Conservation (phyloP, 2,888 invertebrate species). For the Norana najaformis region DNA sequence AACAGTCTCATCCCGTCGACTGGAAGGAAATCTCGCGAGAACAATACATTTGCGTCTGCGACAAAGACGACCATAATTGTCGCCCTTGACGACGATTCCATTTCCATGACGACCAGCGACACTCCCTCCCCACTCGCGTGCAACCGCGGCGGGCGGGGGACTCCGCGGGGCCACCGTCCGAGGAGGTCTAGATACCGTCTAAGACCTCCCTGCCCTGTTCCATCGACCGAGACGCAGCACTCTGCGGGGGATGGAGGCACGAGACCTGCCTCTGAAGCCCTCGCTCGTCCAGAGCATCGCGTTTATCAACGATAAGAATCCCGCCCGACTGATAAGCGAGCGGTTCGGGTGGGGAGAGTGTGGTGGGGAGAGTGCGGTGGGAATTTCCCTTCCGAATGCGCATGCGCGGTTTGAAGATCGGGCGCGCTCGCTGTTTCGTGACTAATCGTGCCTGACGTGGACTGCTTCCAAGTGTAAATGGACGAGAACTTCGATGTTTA, state of each 20-base stretch:
- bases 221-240: neutral
- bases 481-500: neutral
- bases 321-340: neutral
- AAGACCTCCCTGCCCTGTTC: neutral
- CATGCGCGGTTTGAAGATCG: neutral
- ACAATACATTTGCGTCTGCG: slow-evolving; percentile 6
- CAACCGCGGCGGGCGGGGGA: too few species aligned
- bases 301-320: slow-evolving; percentile 13
- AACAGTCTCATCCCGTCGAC: neutral
- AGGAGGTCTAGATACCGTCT: too few species aligned
- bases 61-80: slow-evolving; percentile 13
- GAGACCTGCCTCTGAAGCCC: neutral
- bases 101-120: neutral
- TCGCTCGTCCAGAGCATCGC: neutral
- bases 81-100: neutral
- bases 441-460: neutral
- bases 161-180: neutral
- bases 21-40: slow-evolving; percentile 13
- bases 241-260: too few species aligned
- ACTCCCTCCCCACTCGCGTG: neutral
- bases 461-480: neutral
- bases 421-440: neutral
- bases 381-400: neutral
- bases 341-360: neutral
- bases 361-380: neutral